Evolutionary conservation across 2,797 vertebrate species (phyloP).

Genomic region (Tadarida brasiliensis): DNA sequence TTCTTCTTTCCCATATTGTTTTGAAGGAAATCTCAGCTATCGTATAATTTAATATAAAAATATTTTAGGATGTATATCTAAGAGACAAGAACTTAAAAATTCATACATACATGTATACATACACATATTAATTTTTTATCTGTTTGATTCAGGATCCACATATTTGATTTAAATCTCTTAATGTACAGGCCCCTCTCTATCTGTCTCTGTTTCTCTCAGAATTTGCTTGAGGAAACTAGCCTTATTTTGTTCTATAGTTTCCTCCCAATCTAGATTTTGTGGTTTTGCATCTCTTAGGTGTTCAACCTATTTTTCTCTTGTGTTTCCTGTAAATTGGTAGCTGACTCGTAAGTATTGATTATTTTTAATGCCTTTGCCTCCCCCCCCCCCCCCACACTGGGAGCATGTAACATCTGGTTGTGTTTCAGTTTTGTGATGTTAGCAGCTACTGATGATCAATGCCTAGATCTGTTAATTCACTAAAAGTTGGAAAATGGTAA

Average conservation of each 20-base stretch:
- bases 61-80: constrained; percentile 4
- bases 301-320: not conserved
- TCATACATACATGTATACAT: not conserved
- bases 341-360: not conserved
- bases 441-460: not conserved
- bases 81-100: constrained; percentile 27
- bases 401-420: not conserved
- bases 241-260: not conserved
- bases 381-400: too few species aligned
- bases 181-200: not conserved
- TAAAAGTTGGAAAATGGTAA: not conserved
- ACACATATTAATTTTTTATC: not conserved
- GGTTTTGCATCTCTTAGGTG: not conserved
- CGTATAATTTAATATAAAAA: not conserved
- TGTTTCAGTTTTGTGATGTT: constrained; percentile 44
- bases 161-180: not conserved
- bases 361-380: not conserved
- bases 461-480: not conserved
- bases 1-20: not conserved
- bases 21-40: constrained; percentile 14
- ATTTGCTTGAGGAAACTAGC: not conserved
- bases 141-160: not conserved
- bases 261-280: not conserved
- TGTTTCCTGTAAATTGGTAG: not conserved
- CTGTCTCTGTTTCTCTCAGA: not conserved